Evolutionary conservation across 2,888 invertebrate species (phyloP), one percentile per base, ranked within the genome.

Genomic region (Pandemis heparana): DNA sequence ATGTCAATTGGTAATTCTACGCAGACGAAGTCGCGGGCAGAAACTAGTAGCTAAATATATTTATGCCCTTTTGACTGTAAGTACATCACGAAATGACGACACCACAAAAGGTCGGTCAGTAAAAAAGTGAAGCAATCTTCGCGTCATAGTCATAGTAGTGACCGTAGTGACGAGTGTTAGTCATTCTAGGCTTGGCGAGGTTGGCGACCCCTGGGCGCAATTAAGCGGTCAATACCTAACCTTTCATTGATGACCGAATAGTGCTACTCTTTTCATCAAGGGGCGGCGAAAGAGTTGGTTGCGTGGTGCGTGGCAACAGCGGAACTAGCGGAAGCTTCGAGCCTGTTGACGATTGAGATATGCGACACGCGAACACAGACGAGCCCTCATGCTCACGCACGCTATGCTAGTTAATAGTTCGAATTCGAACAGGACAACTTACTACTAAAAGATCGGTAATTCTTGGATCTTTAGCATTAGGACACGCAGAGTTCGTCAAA

Each of bases 171-270:
- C 23, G 23, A 23, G 5, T 18, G 23, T 10, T 56, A 32, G 23
- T 32, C 23, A 32, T 56, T 56, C 23, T 23, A 10, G 56, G 56
- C 56, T 56, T 10, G 56, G 23, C 10, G 56, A 12, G 56, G 56
- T 56, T 23, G 23, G 56, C 5, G 56, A 56, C 56, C 56, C 1
- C 10, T n/a, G 5, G 56, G 56, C 23, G 10, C 23, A 10, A 23
- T 23, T 5, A 48, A 5, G 48, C 12, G 56, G 56, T 56, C 56
- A 56, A 56, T 56, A 23, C 56, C 56, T 18, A 53, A 10, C 12
- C 56, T 12, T 56, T 56, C 56, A 56, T 56, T 56, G 56, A 56
- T 23, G 23, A 23, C 56, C 56, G 12, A 51, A 16, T 56, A 56
- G 18, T 23, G 23, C 18, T 56, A 5, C 56, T 23, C 56, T 56